phyloP scores from a whole-genome alignment of 2,797 vertebrate genomes.

The Echiichthys vipera region DNA sequence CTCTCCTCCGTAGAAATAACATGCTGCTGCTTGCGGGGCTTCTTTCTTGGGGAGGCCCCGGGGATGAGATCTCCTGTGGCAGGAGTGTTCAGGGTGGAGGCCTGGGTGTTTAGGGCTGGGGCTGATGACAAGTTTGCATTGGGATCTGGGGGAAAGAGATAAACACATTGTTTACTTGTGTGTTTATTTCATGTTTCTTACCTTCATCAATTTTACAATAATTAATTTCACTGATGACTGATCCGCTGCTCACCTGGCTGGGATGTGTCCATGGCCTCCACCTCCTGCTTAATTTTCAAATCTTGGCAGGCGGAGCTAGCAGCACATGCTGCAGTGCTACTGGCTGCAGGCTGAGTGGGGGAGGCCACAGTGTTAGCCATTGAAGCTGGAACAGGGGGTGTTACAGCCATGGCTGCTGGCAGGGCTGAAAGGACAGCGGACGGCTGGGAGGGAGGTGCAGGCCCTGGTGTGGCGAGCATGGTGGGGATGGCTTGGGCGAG shows the following conservation, averaged over 20 bases:
- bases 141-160: constrained; percentile 61
- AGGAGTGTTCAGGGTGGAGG: constrained; percentile 87
- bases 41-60: constrained; percentile 96
- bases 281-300: constrained; percentile 95
- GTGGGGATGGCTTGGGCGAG: constrained; percentile 89
- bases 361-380: constrained; percentile 91
- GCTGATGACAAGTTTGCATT: constrained; percentile 85
- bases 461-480: constrained; percentile 87
- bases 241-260: constrained; percentile 74
- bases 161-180: neutral
- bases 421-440: constrained; percentile 88
- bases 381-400: constrained; percentile 87
- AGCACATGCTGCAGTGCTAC: constrained; percentile 88
- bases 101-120: constrained; percentile 80
- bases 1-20: constrained; percentile 98
- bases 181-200: too few species aligned
- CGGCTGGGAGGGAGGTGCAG: constrained; percentile 91
- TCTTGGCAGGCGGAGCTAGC: constrained; percentile 88
- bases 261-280: constrained; percentile 91
- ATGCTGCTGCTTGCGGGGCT: constrained; percentile 98
- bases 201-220: neutral
- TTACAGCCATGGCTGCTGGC: constrained; percentile 88
- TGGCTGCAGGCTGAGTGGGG: constrained; percentile 88
- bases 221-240: neutral
- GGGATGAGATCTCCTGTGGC: constrained; percentile 90